Conservation (phyloP, 2,888 invertebrate genomes). For the Empis livida region DNA sequence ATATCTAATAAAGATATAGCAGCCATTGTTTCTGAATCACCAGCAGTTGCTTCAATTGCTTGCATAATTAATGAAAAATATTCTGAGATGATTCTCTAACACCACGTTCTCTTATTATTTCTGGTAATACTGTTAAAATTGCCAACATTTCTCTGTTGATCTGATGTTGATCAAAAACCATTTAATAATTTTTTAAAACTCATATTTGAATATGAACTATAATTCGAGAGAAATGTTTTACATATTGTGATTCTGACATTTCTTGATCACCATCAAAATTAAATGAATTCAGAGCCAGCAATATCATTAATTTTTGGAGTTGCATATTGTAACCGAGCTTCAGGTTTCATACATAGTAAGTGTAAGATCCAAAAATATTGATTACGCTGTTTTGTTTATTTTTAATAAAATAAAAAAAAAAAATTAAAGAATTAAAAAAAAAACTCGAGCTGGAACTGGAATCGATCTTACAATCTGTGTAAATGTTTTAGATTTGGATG, state of each 20-base stretch:
- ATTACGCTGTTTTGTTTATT: too few relatives aligned
- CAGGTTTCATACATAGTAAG: too few relatives aligned
- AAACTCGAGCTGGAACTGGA: too few relatives aligned
- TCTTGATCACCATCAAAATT: constrained; percentile 40
- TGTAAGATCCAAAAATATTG: too few relatives aligned
- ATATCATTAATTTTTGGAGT: constrained; percentile 43
- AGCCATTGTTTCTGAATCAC: constrained; percentile 64
- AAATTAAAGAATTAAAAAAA: too few relatives aligned
- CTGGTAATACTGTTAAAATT: constrained; percentile 82
- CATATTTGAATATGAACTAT: constrained; percentile 82
- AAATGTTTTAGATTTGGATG: too few relatives aligned
- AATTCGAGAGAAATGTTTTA: constrained; percentile 81
- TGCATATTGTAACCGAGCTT: constrained; percentile 52
- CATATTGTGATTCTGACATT: constrained; percentile 45
- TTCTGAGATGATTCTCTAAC: constrained; percentile 83
- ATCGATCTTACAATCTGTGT: too few relatives aligned
- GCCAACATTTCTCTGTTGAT: constrained; percentile 89
- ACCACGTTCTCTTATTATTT: constrained; percentile 78
- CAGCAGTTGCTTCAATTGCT: constrained; percentile 57
- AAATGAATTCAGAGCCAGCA: constrained; percentile 45
- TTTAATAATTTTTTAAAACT: constrained; percentile 71
- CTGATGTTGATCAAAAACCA: constrained; percentile 61
- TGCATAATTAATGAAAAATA: constrained; percentile 84
- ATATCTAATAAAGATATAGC: constrained; percentile 69
- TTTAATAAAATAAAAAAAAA: too few relatives aligned